Evolutionary conservation across 2,113 vertebrate genomes (phyloP).

Genomic region (Mirza zaza): DNA sequence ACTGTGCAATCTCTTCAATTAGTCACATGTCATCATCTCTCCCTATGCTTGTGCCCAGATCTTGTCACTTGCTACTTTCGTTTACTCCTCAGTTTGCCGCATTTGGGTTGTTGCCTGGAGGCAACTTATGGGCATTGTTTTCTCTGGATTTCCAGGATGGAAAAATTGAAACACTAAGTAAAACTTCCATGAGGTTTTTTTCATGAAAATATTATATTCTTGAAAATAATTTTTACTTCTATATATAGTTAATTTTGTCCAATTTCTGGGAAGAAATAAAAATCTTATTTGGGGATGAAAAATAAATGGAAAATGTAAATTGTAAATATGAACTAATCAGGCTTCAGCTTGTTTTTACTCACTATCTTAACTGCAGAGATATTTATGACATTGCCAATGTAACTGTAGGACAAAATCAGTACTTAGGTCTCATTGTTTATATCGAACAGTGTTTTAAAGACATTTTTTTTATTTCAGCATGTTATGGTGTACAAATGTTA

Average conservation of each 20-base stretch:
- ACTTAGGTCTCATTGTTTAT: neutral
- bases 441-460: neutral
- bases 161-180: conserved; percentile 47
- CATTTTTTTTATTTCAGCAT: too few relatives aligned
- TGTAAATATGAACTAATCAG: neutral
- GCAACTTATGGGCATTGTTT: conserved; percentile 59
- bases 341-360: neutral
- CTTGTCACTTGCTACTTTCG: conserved; percentile 47
- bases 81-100: conserved; percentile 56
- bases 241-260: neutral
- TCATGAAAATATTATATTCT: conserved; percentile 10
- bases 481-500: too few relatives aligned
- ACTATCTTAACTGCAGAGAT: neutral
- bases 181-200: conserved; percentile 30
- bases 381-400: neutral
- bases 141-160: conserved; percentile 14
- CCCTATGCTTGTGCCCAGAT: neutral
- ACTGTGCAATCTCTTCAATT: conserved; percentile 54
- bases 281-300: neutral
- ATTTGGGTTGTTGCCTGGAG: conserved; percentile 68
- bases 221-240: too few relatives aligned
- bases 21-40: conserved; percentile 57
- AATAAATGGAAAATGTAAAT: neutral
- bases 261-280: neutral
- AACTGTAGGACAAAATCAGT: neutral